Base-by-base conservation (phyloP, 1,140 invertebrate genomes). In the Neuroterus valhalla region DNA sequence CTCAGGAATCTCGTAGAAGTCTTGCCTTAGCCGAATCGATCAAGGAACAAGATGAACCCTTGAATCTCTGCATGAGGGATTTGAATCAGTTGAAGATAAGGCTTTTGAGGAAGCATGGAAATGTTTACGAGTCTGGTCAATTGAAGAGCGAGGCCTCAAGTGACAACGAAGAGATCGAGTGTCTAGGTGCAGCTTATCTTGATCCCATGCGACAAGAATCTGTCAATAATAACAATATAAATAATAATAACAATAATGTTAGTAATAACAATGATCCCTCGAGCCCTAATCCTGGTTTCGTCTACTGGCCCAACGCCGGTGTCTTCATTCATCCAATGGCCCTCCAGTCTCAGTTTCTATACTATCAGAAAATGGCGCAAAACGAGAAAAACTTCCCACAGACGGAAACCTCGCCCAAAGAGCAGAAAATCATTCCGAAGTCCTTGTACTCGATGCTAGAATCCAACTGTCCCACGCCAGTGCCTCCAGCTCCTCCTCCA, bases 51-150 rank as follows among this genome's bases (percentile, higher is more conserved):
- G 91, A 93, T 23, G 95, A 96, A 83, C 96, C 96, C 0, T 87
- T 97, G 5, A 97, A 97, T 88, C 91, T 97, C 0, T 97, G 96
- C 78, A 92, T 96, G 45, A 90, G 95, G 45, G 96, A 95, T 81
- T 84, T 93, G 42, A 93, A 93, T 76, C 92, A 93, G 68, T 81
- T 94, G 4, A 94, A 94, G 81, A 92, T 94, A 71, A 90, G 93
- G 75, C 86, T 94, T 14, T 82, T 92, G 21, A 88, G 92, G 48
- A 93, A 92, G 72, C 91, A 92, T 67, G 92, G 92, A 0, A 92
- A 93, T 78, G 91, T 92, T 46, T 93, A 92, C 77, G 90, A 90
- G 43, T 86, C 91, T 0, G 85, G 82, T 4, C 90, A 92, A 75
- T 79, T 91, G 2, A 93, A 93, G 78, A 90, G 88, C 21, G 93